A percentile compares a stretch with the other conserved stretches of the same genome.
phyloP scores from a whole-genome alignment of 2,797 vertebrate genomes.

The Melanotaenia parkinsoni region DNA sequence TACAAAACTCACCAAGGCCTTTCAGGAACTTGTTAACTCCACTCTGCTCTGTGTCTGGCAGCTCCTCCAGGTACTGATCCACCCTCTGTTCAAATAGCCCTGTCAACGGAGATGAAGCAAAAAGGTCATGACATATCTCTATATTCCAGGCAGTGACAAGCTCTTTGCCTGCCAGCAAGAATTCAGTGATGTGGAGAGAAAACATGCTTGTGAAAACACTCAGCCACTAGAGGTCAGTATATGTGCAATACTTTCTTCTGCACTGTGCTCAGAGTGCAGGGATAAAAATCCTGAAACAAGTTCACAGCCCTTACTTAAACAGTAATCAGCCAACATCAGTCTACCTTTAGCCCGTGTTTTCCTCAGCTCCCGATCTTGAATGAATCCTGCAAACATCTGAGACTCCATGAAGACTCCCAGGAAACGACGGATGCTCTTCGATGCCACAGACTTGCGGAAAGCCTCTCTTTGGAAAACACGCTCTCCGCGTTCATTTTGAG shows the following conservation, averaged over 20 bases:
- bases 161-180: slow-evolving; percentile 21
- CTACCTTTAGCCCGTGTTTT: slow-evolving; percentile 97
- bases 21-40: slow-evolving; percentile 98
- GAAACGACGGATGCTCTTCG: slow-evolving; percentile 97
- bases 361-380: slow-evolving; percentile 96
- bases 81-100: slow-evolving; percentile 97
- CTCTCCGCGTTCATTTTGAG: slow-evolving; percentile 93
- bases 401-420: slow-evolving; percentile 99
- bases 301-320: not conserved
- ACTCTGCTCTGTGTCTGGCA: slow-evolving; percentile 97
- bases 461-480: slow-evolving; percentile 94
- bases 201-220: slow-evolving; percentile 20
- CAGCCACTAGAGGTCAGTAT: slow-evolving; percentile 75
- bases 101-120: slow-evolving; percentile 59
- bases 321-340: not conserved
- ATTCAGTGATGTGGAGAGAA: slow-evolving; percentile 20
- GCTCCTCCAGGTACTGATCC: slow-evolving; percentile 96
- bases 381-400: slow-evolving; percentile 99
- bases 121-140: slow-evolving; percentile 5
- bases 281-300: slow-evolving; percentile 9
- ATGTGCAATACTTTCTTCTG: slow-evolving; percentile 29
- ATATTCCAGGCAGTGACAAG: slow-evolving; percentile 23
- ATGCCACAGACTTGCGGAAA: slow-evolving; percentile 97
- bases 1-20: slow-evolving; percentile 90
- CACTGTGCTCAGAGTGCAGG: not conserved